Conservation (phyloP, 2,888 invertebrate species). For the Pheosia gnoma region DNA sequence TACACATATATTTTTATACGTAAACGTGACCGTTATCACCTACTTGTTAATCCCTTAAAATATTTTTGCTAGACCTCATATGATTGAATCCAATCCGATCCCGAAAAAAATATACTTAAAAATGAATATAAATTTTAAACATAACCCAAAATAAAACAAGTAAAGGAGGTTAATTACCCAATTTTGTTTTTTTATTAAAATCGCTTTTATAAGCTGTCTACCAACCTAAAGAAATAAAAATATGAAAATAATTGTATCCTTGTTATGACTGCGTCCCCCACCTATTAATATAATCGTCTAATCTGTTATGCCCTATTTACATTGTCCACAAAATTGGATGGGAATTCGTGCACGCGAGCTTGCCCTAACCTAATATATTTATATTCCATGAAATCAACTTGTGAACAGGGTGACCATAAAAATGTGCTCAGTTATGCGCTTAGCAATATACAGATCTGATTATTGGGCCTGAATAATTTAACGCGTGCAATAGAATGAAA, state of each 20-base stretch:
- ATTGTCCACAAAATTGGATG: constrained; percentile 34
- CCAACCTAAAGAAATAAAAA: neutral
- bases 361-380: constrained; percentile 27
- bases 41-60: no score
- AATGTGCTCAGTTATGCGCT: constrained; percentile 6
- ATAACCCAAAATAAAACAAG: no score
- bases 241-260: neutral
- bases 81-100: no score
- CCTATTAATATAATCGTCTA: constrained; percentile 4
- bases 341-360: constrained; percentile 14
- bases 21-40: no score
- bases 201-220: neutral
- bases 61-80: no score
- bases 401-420: constrained; percentile 21
- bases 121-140: no score
- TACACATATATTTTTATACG: no score
- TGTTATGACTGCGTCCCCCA: neutral
- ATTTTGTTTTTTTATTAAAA: neutral
- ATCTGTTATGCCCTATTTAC: constrained; percentile 21
- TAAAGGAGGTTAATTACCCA: no score
- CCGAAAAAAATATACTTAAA: no score
- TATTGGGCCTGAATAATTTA: no score
- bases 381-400: constrained; percentile 20
- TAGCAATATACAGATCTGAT: no score
- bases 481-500: no score